Evolutionary conservation across 2,888 invertebrate genomes (phyloP).

Genomic region (Drosophila rellima): DNA sequence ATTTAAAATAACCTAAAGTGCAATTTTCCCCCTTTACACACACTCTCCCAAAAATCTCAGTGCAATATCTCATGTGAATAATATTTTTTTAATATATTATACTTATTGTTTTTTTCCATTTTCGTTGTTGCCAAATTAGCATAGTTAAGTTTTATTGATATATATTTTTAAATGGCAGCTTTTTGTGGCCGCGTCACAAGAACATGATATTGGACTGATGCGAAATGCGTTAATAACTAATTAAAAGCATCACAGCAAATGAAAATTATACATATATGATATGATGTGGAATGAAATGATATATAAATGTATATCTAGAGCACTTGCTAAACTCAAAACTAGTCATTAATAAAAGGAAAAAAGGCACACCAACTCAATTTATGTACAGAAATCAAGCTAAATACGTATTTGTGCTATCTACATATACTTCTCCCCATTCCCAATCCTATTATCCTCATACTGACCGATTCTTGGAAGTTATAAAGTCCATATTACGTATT

Average conservation of each 20-base stretch:
- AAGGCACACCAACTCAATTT: slow-evolving; percentile 31
- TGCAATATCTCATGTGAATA: slow-evolving; percentile 59
- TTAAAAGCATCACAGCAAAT: slow-evolving; percentile 40
- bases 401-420: slow-evolving; percentile 34
- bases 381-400: slow-evolving; percentile 68
- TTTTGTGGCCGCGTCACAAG: slow-evolving; percentile 28
- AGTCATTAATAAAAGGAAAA: slow-evolving; percentile 49
- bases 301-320: slow-evolving; percentile 44
- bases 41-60: slow-evolving; percentile 27
- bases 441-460: not conserved
- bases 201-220: slow-evolving; percentile 69
- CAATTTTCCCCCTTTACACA: slow-evolving; percentile 53
- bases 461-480: slow-evolving; percentile 13
- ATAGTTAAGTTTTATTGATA: slow-evolving; percentile 69
- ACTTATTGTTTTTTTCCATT: slow-evolving; percentile 34
- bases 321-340: slow-evolving; percentile 67
- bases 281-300: slow-evolving; percentile 6
- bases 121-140: slow-evolving; percentile 81
- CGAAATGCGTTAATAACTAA: slow-evolving; percentile 55
- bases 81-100: slow-evolving; percentile 23
- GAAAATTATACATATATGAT: slow-evolving; percentile 16
- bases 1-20: slow-evolving; percentile 65
- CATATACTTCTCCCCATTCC: slow-evolving; percentile 1
- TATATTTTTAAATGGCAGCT: slow-evolving; percentile 39
- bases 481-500: slow-evolving; percentile 22